These are phyloP conservation scores for Myioborus miniatus DNA, from an alignment of 2,797 vertebrate species.

Conservation along the genomic window DNA sequence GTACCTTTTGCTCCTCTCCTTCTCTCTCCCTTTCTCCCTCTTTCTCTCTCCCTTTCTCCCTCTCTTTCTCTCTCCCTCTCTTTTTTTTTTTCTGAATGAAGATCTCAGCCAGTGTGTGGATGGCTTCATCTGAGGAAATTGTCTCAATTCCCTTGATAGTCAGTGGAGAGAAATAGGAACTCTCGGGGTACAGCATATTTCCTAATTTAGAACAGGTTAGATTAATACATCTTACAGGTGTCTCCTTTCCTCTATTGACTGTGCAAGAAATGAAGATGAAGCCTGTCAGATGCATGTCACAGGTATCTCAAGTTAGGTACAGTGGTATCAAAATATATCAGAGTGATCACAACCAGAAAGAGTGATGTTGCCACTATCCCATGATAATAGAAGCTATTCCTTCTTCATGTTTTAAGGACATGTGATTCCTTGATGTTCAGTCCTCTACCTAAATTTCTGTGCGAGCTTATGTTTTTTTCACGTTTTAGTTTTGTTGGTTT, in stretches of 20 bases:
- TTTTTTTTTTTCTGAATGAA: background rate
- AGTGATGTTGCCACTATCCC: background rate
- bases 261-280: background rate
- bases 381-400: background rate
- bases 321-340: background rate
- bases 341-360: background rate
- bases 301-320: background rate
- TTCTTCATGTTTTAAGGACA: background rate
- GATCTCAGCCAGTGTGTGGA: background rate
- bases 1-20: background rate
- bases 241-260: background rate
- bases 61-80: no score
- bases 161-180: background rate
- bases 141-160: background rate
- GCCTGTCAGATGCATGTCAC: background rate
- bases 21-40: background rate
- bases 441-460: background rate
- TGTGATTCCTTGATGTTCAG: background rate
- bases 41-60: background rate
- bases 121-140: background rate
- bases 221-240: background rate
- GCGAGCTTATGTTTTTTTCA: background rate
- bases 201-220: background rate
- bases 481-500: background rate
- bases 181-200: background rate